These are phyloP conservation scores for Microdon myrmicae DNA, from an alignment of 2,888 invertebrate species.

Conservation along the genomic window DNA sequence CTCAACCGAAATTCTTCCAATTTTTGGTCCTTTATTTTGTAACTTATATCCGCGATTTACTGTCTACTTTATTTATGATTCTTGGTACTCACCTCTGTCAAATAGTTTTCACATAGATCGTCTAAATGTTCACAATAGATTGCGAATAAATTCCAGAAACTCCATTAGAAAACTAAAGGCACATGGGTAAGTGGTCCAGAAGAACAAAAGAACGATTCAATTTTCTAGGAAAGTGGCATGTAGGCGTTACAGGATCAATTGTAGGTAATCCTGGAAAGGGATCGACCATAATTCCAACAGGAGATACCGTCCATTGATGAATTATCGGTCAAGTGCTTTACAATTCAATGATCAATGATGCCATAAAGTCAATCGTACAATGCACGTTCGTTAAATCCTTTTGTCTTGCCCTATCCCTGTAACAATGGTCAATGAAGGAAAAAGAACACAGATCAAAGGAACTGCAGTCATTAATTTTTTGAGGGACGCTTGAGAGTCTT, in stretches of 20 bases:
- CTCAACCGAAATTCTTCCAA: slow-evolving; percentile 10
- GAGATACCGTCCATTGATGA: slow-evolving; percentile 12
- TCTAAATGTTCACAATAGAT: slow-evolving; percentile 24
- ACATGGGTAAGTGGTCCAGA: slow-evolving; percentile 12
- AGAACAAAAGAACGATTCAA: slow-evolving; percentile 21
- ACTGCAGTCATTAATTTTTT: no score
- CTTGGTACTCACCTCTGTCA: slow-evolving; percentile 16
- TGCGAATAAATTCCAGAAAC: slow-evolving; percentile 43
- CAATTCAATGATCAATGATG: no score
- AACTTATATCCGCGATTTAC: no score
- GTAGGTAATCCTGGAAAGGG: slow-evolving; percentile 29
- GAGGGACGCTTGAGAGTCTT: no score
- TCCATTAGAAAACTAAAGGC: slow-evolving; percentile 38
- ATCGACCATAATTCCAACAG: slow-evolving; percentile 2
- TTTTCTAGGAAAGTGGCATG: slow-evolving; percentile 16
- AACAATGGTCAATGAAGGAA: no score
- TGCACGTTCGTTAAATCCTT: no score
- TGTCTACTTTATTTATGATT: slow-evolving; percentile 26
- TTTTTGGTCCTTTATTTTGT: no score
- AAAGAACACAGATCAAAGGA: no score
- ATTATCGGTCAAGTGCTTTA: not conserved
- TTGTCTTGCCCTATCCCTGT: no score
- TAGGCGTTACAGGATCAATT: slow-evolving; percentile 40
- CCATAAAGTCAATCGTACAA: no score
- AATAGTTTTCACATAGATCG: no score